Base-by-base conservation (phyloP, 2,888 invertebrate species). In the Pristionchus mayeri region DNA sequence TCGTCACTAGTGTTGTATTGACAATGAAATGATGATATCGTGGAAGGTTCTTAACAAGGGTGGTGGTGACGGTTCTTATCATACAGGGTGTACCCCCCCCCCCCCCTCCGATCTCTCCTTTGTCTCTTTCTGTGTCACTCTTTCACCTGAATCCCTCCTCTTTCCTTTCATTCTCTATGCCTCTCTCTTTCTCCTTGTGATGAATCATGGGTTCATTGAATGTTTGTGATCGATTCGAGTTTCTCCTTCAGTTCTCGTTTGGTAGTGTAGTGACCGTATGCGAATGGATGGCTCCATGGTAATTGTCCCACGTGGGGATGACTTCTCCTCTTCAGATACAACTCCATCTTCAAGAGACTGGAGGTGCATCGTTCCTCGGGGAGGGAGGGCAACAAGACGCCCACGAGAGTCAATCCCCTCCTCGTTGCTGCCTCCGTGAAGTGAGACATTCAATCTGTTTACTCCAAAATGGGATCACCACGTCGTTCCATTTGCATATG, bases 381-480 rank as follows among this genome's bases (percentile, higher is more conserved):
- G 13, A 57, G 81, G 24, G 81, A 81, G 40, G 30, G 27, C 6
- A 81, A 81, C 40, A 81, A 60, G 44, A 81, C 81, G 27, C 81
- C 81, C 6, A 81, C 81, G 21, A 57, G 57, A 27, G 44, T 60
- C 57, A 81, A 81, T 60, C 81, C 81, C 18, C 60, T 81, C 4
- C 50, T 81, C 30, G 81, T 21, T 11, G 81, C 81, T 44, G 44
- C 40, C 44, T 44, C 30, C 13, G n/a, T n/a, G n/a, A n/a, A n/a
- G n/a, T n/a, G n/a, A n/a, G n/a, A n/a, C n/a, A n/a, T n/a, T n/a
- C n/a, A n/a, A n/a, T n/a, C n/a, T n/a, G n/a, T n/a, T n/a, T n/a
- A n/a, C n/a, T n/a, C n/a, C n/a, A n/a, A n/a, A n/a, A n/a, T n/a
- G n/a, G n/a, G n/a, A 18, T 21, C 21, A 21, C 34, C 11, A 67